Percentiles rank a stretch among this genome's conserved stretches.
Evolutionary conservation across 1,140 invertebrate species (phyloP).

Genomic region (Bombus affinis): DNA sequence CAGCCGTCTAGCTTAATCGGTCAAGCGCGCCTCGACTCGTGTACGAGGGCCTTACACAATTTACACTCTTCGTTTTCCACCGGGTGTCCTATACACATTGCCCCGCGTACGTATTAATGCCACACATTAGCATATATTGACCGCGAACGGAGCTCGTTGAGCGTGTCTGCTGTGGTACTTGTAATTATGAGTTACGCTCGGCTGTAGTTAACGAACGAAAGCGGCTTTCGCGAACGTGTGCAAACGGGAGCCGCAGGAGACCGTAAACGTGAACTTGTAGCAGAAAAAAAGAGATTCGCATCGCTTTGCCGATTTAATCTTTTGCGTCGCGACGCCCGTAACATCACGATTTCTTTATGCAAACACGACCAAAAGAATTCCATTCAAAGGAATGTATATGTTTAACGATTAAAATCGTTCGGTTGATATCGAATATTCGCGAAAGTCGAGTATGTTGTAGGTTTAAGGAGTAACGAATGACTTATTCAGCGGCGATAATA

Average conservation of each 20-base stretch:
- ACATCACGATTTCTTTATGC: neutral
- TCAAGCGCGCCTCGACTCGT: constrained; percentile 41
- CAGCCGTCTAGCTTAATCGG: constrained; percentile 48
- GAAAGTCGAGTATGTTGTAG: neutral
- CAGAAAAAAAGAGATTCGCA: neutral
- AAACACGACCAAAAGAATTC: neutral
- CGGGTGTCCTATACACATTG: neutral
- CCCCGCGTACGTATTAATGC: constrained; percentile 52
- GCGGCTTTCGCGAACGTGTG: constrained; percentile 27
- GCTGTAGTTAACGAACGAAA: constrained; percentile 62
- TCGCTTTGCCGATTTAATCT: neutral
- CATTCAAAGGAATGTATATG: too few relatives aligned
- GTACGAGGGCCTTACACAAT: constrained; percentile 9
- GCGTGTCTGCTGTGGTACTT: constrained; percentile 68
- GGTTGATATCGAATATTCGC: neutral
- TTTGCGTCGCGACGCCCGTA: too few relatives aligned
- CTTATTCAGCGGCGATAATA: neutral
- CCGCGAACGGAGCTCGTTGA: constrained; percentile 60
- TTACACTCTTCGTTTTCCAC: constrained; percentile 38
- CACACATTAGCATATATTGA: constrained; percentile 66
- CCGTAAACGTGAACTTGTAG: neutral
- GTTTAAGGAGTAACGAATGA: neutral
- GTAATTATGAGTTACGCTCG: constrained; percentile 72
- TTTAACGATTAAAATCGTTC: too few relatives aligned
- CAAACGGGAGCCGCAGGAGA: neutral